Evolutionary conservation across 2,113 vertebrate species (phyloP), one percentile per base, ranked within the genome.

Genomic region (Chlorocebus sabaeus): DNA sequence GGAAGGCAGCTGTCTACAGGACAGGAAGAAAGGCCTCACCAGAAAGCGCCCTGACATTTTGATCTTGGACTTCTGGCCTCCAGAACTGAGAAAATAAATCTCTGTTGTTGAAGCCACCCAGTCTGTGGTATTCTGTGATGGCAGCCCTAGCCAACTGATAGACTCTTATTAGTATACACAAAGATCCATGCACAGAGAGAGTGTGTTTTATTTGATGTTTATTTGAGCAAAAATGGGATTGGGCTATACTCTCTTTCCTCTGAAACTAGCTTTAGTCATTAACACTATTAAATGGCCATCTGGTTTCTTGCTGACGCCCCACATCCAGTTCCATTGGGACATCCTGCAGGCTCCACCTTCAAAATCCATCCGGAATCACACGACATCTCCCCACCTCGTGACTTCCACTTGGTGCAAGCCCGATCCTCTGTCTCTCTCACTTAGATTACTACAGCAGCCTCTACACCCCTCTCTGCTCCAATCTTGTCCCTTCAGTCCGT

Each of bases 181-280:
- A 59, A 81, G 83, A 75, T 61, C 72, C 32, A 6, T 5, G 40
- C 0, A 20, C 18, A 93, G 89, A 30, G 25, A 79, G 48, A 78
- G 43, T 7, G 43, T 40, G 76, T 87, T 85, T 52, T 45, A 55
- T 83, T 93, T 80, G 86, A 59, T 84, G 88, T 90, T 90, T 82
- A 91, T 80, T 40, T 61, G 88, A 92, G 76, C 72, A 92, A 70
- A 96, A 97, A 76, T 72, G 50, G 55, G 59, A 72, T 55, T 30
- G 9, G 55, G 50, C 17, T 75, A 40, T 32, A 22, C 48, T 43
- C 68, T 23, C 43, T 11, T 93, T 48, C 59, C 59, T 82, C 67
- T 67, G 50, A 88, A 89, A 50, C 23, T 83, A 43, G 50, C 12
- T n/a, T 75, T 61, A 88, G 52, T 82, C 35, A 50, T 84, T 27